These are phyloP conservation scores for Etheostoma spectabile DNA, from an alignment of 2,113 vertebrate species.

Conservation along the genomic window DNA sequence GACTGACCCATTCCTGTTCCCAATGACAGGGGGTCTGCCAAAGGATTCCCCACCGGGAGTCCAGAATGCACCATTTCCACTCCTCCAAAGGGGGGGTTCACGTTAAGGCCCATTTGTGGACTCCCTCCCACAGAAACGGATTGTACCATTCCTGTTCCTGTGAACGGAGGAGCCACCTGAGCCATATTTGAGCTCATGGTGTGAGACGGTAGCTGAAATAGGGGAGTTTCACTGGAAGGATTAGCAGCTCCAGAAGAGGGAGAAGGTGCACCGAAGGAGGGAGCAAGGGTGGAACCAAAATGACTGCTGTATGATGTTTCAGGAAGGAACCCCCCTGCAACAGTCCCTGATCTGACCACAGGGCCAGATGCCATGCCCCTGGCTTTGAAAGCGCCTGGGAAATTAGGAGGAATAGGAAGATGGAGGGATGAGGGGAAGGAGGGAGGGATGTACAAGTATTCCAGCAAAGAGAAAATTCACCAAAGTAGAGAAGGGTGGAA, in stretches of 20 bases:
- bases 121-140: constrained; percentile 46
- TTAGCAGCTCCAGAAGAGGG: constrained; percentile 69
- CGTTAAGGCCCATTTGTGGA: constrained; percentile 28
- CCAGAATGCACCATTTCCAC: constrained; percentile 54
- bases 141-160: constrained; percentile 36
- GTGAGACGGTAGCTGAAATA: constrained; percentile 29
- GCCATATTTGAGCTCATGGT: constrained; percentile 4
- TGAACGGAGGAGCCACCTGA: constrained; percentile 28
- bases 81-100: constrained; percentile 47
- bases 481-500: constrained; percentile 64
- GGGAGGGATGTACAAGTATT: constrained; percentile 50
- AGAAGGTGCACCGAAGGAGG: constrained; percentile 12
- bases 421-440: constrained; percentile 1
- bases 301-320: constrained; percentile 18
- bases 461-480: constrained; percentile 64
- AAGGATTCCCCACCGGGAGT: constrained; percentile 52
- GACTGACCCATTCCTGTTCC: constrained; percentile 28
- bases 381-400: constrained; percentile 68
- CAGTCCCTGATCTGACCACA: constrained; percentile 22
- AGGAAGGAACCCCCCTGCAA: constrained; percentile 12
- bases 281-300: constrained; percentile 32
- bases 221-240: constrained; percentile 46
- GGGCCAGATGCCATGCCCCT: constrained; percentile 9
- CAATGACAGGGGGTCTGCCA: constrained; percentile 37
- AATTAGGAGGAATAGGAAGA: constrained; percentile 51